Base-by-base conservation (phyloP, 2,113 vertebrate species). In the Channa maculata region DNA sequence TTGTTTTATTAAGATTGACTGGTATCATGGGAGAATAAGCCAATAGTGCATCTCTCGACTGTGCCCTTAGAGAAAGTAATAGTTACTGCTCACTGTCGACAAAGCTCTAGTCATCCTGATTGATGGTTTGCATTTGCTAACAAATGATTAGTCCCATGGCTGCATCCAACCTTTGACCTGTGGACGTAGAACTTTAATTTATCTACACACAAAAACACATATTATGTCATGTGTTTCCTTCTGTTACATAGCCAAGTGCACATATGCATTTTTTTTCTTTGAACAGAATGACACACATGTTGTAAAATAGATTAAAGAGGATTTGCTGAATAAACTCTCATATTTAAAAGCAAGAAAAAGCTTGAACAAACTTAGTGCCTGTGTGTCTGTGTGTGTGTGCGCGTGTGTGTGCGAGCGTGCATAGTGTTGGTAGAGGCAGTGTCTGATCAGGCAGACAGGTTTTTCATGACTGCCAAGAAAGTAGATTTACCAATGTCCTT, bases 21-120 rank as follows among this genome's bases (percentile, higher is more conserved):
- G 51, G 75, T n/a, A 58, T 80, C 65, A 11, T 75, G 71, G 71
- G 75, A 77, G 12, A 77, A 79, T 62, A 64, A 65, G 71, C 81
- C 85, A 71, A 85, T 68, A 33, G 54, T 44, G 62, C 51, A 34
- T 67, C 65, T 45, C 52, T 69, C 38, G 60, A 13, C 63, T 24
- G 14, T 80, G 80, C 71, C 65, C 80, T 80, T 77, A 63, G 75
- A 80, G 67, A 52, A 83, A 83, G 76, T 85, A 89, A 92, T 92
- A n/a, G 12, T 72, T 62, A 66, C 53, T n/a, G 54, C 70, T 71
- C 64, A 49, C 61, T 49, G 59, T 65, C 10, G 38, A 65, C 51
- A 4, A 48, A 71, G 53, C 36, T 39, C 58, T 70, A 72, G 77
- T 86, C 77, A 73, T 24, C 70, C 61, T 91, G 85, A 91, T 83